Percentiles rank a stretch among this genome's conserved stretches.
Conservation (phyloP, 2,888 invertebrate genomes). For the Conus canariensis region DNA sequence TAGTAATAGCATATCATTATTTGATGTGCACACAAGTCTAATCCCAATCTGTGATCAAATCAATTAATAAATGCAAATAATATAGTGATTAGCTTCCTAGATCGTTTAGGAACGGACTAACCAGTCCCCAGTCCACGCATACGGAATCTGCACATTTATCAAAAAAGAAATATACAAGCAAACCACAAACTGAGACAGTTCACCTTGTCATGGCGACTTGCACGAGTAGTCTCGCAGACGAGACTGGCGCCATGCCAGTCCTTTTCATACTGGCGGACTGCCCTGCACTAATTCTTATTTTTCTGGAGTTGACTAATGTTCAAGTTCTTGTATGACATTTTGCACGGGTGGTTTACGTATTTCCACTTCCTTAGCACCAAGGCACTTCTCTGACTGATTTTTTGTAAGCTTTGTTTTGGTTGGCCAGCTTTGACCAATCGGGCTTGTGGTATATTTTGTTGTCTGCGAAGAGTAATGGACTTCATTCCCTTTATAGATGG, state of each 20-base stretch:
- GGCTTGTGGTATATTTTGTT: conserved; percentile 9
- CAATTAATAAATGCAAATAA: too few relatives aligned
- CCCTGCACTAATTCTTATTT: conserved; percentile 6
- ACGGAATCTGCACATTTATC: too few relatives aligned
- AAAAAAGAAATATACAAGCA: too few relatives aligned
- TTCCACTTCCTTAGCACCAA: conserved; percentile 40
- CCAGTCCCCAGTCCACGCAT: too few relatives aligned
- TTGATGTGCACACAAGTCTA: too few relatives aligned
- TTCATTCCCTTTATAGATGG: too few relatives aligned
- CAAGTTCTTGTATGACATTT: neutral
- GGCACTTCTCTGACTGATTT: conserved; percentile 1
- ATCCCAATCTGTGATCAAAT: too few relatives aligned
- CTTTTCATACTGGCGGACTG: conserved; percentile 17
- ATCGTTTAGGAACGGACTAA: too few relatives aligned
- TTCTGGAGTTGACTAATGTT: neutral
- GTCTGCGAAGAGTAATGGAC: neutral
- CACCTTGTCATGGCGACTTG: conserved; percentile 38
- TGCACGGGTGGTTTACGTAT: conserved; percentile 30
- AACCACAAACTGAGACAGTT: neutral
- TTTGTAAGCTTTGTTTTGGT: too few relatives aligned
- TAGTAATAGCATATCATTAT: too few relatives aligned
- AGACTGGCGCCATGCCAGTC: conserved; percentile 40
- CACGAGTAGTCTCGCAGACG: conserved; percentile 23
- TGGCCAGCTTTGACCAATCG: neutral
- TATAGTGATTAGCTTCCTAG: too few relatives aligned